Conservation (phyloP, 2,113 vertebrate genomes). For the Dicerorhinus sumatrensis region DNA sequence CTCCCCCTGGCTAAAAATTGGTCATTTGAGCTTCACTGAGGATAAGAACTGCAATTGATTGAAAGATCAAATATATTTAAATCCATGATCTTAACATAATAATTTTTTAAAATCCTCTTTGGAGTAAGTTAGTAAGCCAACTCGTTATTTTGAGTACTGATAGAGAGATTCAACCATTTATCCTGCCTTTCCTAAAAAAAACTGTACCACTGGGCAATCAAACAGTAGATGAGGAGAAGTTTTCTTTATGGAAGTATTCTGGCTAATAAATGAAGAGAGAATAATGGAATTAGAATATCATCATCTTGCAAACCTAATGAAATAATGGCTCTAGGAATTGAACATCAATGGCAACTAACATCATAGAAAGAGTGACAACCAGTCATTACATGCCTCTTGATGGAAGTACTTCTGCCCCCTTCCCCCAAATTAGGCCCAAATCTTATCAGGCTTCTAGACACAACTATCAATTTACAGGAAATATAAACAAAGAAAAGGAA, state of each 20-base stretch:
- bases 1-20: background rate
- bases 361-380: constrained; percentile 16
- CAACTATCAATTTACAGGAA: constrained; percentile 47
- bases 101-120: background rate
- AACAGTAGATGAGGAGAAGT: constrained; percentile 37
- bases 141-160: constrained; percentile 50
- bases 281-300: constrained; percentile 54
- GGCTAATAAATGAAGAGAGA: constrained; percentile 42
- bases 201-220: constrained; percentile 11
- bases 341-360: constrained; percentile 42
- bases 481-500: constrained; percentile 59
- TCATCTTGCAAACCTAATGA: constrained; percentile 57
- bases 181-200: constrained; percentile 56
- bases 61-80: constrained; percentile 63
- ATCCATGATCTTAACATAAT: constrained; percentile 23
- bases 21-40: constrained; percentile 4
- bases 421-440: constrained; percentile 49
- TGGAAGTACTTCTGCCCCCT: background rate
- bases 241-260: constrained; percentile 40
- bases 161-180: constrained; percentile 43
- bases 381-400: constrained; percentile 43
- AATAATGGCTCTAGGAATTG: constrained; percentile 55
- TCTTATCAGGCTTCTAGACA: constrained; percentile 46
- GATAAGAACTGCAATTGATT: constrained; percentile 28
- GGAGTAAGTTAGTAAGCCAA: background rate